Percentiles rank a stretch among this genome's conserved stretches.
Conservation (phyloP, 2,113 vertebrate genomes). For the Erpornis zantholeuca region DNA sequence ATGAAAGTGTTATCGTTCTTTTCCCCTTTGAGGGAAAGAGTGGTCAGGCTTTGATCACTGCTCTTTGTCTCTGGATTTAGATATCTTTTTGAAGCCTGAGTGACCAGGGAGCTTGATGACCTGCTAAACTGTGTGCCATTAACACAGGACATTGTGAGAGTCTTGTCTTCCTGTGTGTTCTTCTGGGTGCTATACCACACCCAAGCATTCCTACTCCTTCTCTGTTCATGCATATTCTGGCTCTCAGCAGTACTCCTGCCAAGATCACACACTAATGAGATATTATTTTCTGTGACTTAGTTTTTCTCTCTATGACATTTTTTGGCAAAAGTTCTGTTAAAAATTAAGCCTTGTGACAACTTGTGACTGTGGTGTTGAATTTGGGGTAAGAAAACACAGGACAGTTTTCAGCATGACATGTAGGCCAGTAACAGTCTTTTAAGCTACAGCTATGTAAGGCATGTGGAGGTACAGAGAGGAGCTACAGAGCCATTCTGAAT, state of each 20-base stretch:
- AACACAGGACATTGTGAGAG: background rate
- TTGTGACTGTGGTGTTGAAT: background rate
- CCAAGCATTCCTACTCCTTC: background rate
- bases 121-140: background rate
- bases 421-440: background rate
- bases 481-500: background rate
- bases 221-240: fast-evolving
- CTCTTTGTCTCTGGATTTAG: background rate
- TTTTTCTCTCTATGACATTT: background rate
- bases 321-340: background rate
- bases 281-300: background rate
- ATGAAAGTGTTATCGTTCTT: background rate
- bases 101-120: background rate
- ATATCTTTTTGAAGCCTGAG: background rate
- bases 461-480: background rate
- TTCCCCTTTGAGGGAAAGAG: background rate
- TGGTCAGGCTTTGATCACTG: background rate
- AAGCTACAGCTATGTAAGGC: background rate
- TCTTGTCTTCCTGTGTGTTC: background rate
- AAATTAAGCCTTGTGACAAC: background rate
- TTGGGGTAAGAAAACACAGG: background rate
- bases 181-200: background rate
- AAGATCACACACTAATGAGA: background rate
- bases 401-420: background rate
- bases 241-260: background rate